phyloP scores from a whole-genome alignment of 92 coral and sea anemone species.

The Diadumene lineata region DNA sequence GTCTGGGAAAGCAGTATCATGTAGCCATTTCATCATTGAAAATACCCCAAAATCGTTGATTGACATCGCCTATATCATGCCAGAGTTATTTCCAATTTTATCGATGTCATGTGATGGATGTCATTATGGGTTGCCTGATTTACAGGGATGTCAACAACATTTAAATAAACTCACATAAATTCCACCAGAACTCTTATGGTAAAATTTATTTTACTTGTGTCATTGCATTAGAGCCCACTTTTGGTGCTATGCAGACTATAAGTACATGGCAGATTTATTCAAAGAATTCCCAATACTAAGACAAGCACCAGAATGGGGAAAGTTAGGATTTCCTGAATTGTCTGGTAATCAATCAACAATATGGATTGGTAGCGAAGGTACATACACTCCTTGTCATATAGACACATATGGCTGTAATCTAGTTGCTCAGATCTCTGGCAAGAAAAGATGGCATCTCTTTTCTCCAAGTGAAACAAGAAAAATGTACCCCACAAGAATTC shows the following conservation, averaged over 20 bases:
- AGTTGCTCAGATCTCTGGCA: slow-evolving; percentile 93
- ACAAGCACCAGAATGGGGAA: slow-evolving; percentile 71
- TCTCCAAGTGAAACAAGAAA: slow-evolving; percentile 70
- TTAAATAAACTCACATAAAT: too few relatives aligned
- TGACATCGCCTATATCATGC: too few relatives aligned
- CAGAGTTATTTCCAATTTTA: too few relatives aligned
- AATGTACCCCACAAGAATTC: slow-evolving; percentile 90
- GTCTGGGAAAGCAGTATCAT: too few relatives aligned
- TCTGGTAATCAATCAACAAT: slow-evolving; percentile 91
- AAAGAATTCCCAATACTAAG: slow-evolving; percentile 64
- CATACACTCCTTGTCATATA: slow-evolving; percentile 90
- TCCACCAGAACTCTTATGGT: background rate
- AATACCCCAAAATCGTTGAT: too few relatives aligned
- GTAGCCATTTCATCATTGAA: too few relatives aligned
- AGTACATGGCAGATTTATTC: slow-evolving; percentile 91
- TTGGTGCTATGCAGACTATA: slow-evolving; percentile 99
- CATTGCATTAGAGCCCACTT: slow-evolving; percentile 59
- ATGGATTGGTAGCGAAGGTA: slow-evolving; percentile 94
- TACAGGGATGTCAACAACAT: too few relatives aligned
- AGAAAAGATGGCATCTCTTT: slow-evolving; percentile 87
- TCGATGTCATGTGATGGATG: too few relatives aligned
- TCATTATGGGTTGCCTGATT: too few relatives aligned
- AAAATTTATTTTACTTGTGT: background rate
- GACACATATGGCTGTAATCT: slow-evolving; percentile 97
- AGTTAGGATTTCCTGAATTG: slow-evolving; percentile 83